Evolutionary conservation across 2,113 vertebrate species (phyloP).

Genomic region (Coturnix japonica): DNA sequence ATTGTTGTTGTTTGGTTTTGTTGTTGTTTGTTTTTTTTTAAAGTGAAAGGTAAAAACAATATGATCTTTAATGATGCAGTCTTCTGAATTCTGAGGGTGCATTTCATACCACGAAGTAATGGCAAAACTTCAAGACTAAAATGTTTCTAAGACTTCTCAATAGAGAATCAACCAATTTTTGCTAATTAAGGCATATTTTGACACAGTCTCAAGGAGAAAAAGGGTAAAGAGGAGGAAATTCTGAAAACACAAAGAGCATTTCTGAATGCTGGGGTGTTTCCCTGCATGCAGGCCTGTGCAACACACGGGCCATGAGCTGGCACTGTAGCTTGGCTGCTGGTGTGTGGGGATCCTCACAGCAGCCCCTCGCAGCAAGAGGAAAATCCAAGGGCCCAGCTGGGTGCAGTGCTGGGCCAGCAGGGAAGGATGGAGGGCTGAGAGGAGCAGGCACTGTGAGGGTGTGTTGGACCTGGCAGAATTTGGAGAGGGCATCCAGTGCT

Average conservation of each 20-base stretch:
- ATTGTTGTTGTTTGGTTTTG: neutral
- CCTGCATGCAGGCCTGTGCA: neutral
- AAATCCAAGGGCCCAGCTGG: neutral
- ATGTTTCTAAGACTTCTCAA: neutral
- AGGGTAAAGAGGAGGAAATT: neutral
- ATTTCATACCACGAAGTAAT: neutral
- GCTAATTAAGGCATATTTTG: neutral
- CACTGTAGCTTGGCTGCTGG: neutral
- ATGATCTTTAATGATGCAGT: neutral
- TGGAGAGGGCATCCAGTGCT: neutral
- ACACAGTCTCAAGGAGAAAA: neutral
- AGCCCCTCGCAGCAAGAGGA: neutral
- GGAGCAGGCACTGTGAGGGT: neutral
- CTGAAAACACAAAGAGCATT: neutral
- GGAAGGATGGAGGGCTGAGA: neutral
- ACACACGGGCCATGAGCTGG: neutral
- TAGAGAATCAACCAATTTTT: neutral
- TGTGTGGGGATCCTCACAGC: neutral
- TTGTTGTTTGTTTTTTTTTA: neutral
- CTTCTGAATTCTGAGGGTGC: neutral
- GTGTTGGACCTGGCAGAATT: neutral
- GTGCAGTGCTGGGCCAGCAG: neutral
- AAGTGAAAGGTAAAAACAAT: neutral
- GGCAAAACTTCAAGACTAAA: neutral
- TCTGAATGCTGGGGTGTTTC: neutral